phyloP scores from a whole-genome alignment of 2,113 vertebrate species.

The Caranx melampygus region DNA sequence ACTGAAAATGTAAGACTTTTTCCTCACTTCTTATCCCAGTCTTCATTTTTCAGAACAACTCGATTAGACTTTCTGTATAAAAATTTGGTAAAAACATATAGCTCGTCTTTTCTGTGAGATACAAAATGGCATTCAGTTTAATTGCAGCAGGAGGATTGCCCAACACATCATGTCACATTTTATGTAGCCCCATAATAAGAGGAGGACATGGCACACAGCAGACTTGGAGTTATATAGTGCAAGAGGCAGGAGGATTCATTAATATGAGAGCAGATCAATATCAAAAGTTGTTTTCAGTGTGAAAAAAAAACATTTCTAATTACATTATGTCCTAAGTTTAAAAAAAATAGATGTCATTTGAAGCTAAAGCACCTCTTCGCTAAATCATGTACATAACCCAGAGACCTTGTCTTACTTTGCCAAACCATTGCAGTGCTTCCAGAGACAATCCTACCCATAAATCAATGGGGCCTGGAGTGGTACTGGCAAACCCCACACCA shows the following conservation, averaged over 20 bases:
- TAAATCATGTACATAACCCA: constrained; percentile 72
- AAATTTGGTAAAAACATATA: not conserved
- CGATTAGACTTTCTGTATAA: not conserved
- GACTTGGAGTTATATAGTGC: constrained; percentile 3
- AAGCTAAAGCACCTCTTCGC: constrained; percentile 60
- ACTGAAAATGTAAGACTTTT: not conserved
- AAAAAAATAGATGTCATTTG: constrained; percentile 43
- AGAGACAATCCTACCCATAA: constrained; percentile 72
- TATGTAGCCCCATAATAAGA: constrained; percentile 2
- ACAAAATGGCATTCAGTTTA: not conserved
- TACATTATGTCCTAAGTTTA: constrained; percentile 41
- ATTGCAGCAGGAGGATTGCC: not conserved
- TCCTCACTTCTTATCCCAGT: constrained; percentile 5
- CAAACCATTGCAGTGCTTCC: constrained; percentile 65
- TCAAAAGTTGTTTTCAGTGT: constrained; percentile 44
- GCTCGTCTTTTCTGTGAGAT: not conserved
- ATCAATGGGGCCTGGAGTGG: constrained; percentile 64
- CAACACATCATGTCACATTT: constrained; percentile 10
- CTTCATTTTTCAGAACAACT: not conserved
- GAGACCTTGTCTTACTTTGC: constrained; percentile 65
- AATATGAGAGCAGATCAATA: constrained; percentile 39
- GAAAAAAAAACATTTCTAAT: constrained; percentile 48
- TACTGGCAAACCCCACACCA: constrained; percentile 69
- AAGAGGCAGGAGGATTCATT: constrained; percentile 27
- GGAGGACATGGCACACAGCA: not conserved